Evolutionary conservation across 2,888 invertebrate species (phyloP).

Genomic region (Apoderus coryli): DNA sequence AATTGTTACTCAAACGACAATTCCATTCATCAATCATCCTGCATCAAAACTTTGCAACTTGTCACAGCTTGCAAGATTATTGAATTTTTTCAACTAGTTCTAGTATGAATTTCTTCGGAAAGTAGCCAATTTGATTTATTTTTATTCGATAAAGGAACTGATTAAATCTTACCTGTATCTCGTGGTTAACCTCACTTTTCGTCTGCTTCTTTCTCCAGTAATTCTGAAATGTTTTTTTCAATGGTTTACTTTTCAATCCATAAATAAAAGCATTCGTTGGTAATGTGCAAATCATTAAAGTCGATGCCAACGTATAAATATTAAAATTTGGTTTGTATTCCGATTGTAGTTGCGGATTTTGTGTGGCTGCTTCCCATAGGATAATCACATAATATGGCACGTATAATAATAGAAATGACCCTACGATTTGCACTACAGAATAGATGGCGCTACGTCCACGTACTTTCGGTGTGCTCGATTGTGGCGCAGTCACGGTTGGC

Average conservation of each 20-base stretch:
- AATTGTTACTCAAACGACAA: too few species aligned
- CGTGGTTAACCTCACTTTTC: constrained; percentile 64
- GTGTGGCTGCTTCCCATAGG: constrained; percentile 44
- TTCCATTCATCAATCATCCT: too few species aligned
- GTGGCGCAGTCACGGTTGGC: constrained; percentile 46
- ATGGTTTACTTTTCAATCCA: constrained; percentile 57
- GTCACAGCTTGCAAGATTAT: too few species aligned
- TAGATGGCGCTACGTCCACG: constrained; percentile 44
- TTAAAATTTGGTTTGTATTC: too few species aligned
- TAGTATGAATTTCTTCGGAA: too few species aligned
- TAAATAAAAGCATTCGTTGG: constrained; percentile 64
- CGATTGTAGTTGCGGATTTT: not conserved
- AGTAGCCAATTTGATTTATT: too few species aligned
- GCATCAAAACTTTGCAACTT: too few species aligned
- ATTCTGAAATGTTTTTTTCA: constrained; percentile 58
- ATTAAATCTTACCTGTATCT: too few species aligned
- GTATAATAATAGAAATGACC: constrained; percentile 56
- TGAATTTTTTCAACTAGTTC: too few species aligned
- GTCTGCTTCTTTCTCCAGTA: constrained; percentile 66
- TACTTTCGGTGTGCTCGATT: constrained; percentile 35
- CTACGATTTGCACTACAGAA: constrained; percentile 57
- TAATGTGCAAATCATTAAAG: constrained; percentile 54
- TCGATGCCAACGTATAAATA: constrained; percentile 42
- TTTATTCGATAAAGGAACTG: too few species aligned
- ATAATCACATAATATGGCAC: constrained; percentile 60